Conservation (phyloP, 2,888 invertebrate species). For the Ophion obscuratus region DNA sequence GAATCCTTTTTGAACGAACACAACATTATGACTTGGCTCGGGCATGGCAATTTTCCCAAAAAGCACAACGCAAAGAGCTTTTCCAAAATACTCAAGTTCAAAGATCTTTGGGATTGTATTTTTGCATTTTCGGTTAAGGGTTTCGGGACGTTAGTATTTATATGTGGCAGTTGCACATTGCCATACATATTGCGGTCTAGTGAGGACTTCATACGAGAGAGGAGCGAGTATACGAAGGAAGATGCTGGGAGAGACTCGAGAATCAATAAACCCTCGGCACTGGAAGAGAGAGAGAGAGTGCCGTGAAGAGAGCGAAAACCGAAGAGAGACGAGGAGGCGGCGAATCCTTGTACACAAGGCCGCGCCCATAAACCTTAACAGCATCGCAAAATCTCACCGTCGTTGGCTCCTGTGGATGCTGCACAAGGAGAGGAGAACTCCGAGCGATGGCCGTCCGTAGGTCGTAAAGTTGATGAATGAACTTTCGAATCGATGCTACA, state of each 20-base stretch:
- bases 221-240: slow-evolving; percentile 74
- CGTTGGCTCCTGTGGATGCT: slow-evolving; percentile 55
- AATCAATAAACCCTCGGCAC: slow-evolving; percentile 81
- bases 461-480: slow-evolving; percentile 79
- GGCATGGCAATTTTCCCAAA: not conserved
- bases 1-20: too few relatives aligned
- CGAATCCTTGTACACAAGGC: slow-evolving; percentile 78
- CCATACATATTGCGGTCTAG: slow-evolving; percentile 5
- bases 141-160: slow-evolving; percentile 16
- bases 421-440: slow-evolving; percentile 62
- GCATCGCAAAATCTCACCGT: slow-evolving; percentile 79
- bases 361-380: slow-evolving; percentile 83
- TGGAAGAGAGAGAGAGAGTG: slow-evolving; percentile 58
- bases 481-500: slow-evolving; percentile 73
- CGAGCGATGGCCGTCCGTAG: slow-evolving; percentile 73
- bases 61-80: not conserved
- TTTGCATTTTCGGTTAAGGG: not conserved
- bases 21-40: not conserved
- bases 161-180: slow-evolving; percentile 1
- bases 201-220: slow-evolving; percentile 51
- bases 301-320: slow-evolving; percentile 65
- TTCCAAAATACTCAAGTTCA: not conserved
- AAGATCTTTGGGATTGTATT: not conserved
- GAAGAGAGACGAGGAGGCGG: slow-evolving; percentile 64
- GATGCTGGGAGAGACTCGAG: slow-evolving; percentile 78